Base-by-base conservation (phyloP, 2,888 invertebrate species). In the Himalopsyche anomala region DNA sequence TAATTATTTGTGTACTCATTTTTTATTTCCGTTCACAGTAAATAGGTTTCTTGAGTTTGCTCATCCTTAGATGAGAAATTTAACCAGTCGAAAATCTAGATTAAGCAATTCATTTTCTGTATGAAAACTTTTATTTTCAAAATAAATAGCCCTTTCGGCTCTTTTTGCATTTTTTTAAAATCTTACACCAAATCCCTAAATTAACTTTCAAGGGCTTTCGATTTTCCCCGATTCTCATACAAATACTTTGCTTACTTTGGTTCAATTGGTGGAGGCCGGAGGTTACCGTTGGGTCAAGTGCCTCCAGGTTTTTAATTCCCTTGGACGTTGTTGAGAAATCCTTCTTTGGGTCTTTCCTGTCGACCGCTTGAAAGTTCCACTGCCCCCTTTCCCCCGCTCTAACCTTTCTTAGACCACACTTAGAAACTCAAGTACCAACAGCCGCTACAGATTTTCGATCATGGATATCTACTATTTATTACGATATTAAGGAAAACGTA, bases 251-350 rank as follows among this genome's bases (percentile, higher is more conserved):
- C 38, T 36, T 74, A 5, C 28, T 15, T 74, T 12, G 74, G 38
- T 74, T 38, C 38, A 36, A 74, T 74, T 74, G 36, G 38, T 74
- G 3, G 74, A 36, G 15, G 74, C 36, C 74, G 36, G 74, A 74
- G 38, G 74, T 74, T 28, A 38, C 74, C 36, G 38, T 74, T 36
- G 74, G 74, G 74, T 74, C 74, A 74, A 74, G 74, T 74, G 38
- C 38, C 74, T 74, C 12, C 74, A 74, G 36, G 74, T 38, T 36
- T 38, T 38, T 36, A 74, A 74, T 74, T 74, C 74, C 74, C 74
- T 74, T 74, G 38, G 74, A 74, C 74, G 74, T 74, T 74, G 74
- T 74, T 74, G 74, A 74, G 74, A 15, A 74, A 74, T 74, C 38
- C 38, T 38, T 74, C 74, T 74, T 74, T 36, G 36, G 74, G 36